Evolutionary conservation across 2,113 vertebrate genomes (phyloP).

Genomic region (Nettapus auritus): DNA sequence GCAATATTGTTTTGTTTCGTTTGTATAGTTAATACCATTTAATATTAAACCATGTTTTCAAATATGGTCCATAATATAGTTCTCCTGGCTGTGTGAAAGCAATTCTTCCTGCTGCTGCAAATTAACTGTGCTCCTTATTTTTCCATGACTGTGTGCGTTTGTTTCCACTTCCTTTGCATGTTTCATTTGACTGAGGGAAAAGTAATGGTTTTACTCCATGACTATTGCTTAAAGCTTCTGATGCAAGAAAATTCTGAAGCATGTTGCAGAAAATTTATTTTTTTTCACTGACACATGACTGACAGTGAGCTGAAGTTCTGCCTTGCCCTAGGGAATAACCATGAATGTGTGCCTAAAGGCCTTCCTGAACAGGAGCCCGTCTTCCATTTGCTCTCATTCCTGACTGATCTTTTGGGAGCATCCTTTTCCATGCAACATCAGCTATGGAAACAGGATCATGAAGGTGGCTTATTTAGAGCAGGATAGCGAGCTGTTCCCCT

Average conservation of each 20-base stretch:
- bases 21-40: not conserved
- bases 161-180: not conserved
- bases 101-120: not conserved
- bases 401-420: not conserved
- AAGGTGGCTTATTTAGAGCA: not conserved
- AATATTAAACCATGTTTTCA: not conserved
- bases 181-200: not conserved
- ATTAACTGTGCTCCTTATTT: not conserved
- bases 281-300: not conserved
- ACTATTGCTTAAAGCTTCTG: not conserved
- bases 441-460: not conserved
- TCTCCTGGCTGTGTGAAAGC: not conserved
- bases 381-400: not conserved
- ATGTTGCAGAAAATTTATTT: not conserved
- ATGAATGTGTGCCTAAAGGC: not conserved
- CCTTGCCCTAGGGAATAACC: not conserved
- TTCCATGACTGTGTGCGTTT: not conserved
- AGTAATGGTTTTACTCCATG: not conserved
- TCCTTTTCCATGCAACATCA: not conserved
- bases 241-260: not conserved
- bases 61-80: rapidly evolving
- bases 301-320: not conserved
- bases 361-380: not conserved
- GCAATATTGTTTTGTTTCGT: not conserved
- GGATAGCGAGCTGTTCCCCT: not conserved